Base-by-base conservation (phyloP, 2,113 vertebrate species). In the Gasterosteus nipponicus region DNA sequence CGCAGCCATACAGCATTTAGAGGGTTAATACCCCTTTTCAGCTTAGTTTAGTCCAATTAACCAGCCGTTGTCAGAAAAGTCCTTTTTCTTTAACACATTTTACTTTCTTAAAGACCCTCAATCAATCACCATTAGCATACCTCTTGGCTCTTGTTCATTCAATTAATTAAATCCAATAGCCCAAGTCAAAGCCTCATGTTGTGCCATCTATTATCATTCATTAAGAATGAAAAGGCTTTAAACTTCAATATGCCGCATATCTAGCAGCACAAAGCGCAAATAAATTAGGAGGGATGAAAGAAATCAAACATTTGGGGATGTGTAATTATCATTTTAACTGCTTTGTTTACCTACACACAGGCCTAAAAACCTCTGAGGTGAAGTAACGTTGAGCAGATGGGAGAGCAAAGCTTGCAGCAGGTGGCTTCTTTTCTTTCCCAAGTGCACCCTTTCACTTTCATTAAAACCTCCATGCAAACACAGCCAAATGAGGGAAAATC, bases 91-190 rank as follows among this genome's bases (percentile, higher is more conserved):
- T 10, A 54, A 66, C 64, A 33, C 60, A 35, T 80, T 82, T 78
- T 63, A 31, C 14, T n/a, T 80, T 84, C 76, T 75, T 76, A 62
- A 80, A 57, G 71, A 71, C 68, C 83, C 75, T 83, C 80, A 90
- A 89, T 90, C 84, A 89, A 88, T 92, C 91, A 85, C 78, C 53
- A 87, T 92, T 90, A 92, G 63, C 74, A 73, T 80, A 83, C 70
- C 84, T 82, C 83, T 87, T 84, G 77, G 77, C 80, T 84, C 73
- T 77, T 82, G 62, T 81, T 88, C 80, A 46, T 69, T 85, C 72
- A 78, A 75, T 88, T 89, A 88, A 90, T 91, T 83, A 80, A 79
- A 89, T 85, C 74, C 84, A 87, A 87, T 81, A 84, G 73, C 85
- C 78, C 77, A 82, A 89, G 87, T 87, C 89, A 88, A 85, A 88